Conservation (phyloP, 2,113 vertebrate genomes). For the Heliornis fulica region DNA sequence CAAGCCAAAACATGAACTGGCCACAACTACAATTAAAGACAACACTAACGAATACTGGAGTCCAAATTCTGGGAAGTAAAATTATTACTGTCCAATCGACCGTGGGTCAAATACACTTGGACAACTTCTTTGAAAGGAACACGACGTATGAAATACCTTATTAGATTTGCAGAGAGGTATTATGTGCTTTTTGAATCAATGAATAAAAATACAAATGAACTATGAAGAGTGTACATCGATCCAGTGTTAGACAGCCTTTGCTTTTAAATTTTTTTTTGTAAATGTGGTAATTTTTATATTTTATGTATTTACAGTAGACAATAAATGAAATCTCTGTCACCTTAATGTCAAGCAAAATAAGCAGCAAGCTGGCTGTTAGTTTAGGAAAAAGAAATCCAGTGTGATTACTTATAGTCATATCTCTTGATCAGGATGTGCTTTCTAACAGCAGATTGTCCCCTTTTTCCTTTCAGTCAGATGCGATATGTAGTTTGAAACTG, state of each 20-base stretch:
- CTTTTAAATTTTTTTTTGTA: neutral
- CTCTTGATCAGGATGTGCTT: neutral
- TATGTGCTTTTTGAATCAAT: neutral
- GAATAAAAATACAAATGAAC: neutral
- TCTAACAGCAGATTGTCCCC: neutral
- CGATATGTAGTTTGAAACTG: neutral
- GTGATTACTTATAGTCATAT: neutral
- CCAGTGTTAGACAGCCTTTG: neutral
- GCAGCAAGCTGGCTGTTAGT: neutral
- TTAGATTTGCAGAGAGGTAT: neutral
- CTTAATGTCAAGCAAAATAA: neutral
- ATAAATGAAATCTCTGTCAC: neutral
- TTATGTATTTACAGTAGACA: neutral
- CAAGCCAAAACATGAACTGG: neutral
- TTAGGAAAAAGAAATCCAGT: neutral
- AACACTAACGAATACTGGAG: neutral
- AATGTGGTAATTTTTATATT: neutral
- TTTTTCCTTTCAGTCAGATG: neutral
- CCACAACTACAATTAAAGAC: neutral
- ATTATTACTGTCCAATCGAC: neutral
- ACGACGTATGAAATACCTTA: neutral
- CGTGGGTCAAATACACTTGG: neutral
- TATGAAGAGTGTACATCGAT: neutral
- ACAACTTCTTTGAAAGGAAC: neutral
- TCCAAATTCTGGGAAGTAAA: neutral